phyloP scores from a whole-genome alignment of 2,113 vertebrate species.

The Toxotes chatareus region DNA sequence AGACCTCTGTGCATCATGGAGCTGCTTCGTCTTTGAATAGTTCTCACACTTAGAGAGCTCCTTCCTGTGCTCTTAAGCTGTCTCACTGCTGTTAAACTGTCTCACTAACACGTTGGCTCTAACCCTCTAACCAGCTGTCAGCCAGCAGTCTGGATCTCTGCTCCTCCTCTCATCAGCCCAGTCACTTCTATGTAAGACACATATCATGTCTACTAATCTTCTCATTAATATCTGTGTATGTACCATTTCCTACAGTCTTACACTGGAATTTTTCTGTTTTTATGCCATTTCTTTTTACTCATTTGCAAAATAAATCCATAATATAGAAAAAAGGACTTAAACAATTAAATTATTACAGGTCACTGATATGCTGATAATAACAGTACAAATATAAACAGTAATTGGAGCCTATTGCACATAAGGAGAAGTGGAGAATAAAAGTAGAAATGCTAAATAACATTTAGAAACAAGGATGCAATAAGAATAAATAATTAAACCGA shows the following conservation, averaged over 20 bases:
- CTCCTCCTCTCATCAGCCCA: constrained; percentile 82
- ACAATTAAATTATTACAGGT: too few species aligned
- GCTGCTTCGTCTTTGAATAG: not conserved
- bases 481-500: too few species aligned
- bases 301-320: not conserved
- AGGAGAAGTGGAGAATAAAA: too few species aligned
- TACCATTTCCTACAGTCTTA: not conserved
- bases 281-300: too few species aligned
- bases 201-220: not conserved
- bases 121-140: constrained; percentile 85
- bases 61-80: not conserved
- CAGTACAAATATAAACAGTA: not conserved
- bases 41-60: too few species aligned
- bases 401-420: too few species aligned
- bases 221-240: not conserved
- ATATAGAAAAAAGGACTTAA: not conserved
- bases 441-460: not conserved
- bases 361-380: too few species aligned
- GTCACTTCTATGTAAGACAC: constrained; percentile 88
- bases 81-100: not conserved
- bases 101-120: constrained; percentile 45
- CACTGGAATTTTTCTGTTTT: not conserved
- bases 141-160: constrained; percentile 91
- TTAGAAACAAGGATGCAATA: too few species aligned
- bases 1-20: not conserved